These are phyloP conservation scores for Sitophilus oryzae DNA, from an alignment of 1,140 invertebrate genomes.

Conservation along the genomic window DNA sequence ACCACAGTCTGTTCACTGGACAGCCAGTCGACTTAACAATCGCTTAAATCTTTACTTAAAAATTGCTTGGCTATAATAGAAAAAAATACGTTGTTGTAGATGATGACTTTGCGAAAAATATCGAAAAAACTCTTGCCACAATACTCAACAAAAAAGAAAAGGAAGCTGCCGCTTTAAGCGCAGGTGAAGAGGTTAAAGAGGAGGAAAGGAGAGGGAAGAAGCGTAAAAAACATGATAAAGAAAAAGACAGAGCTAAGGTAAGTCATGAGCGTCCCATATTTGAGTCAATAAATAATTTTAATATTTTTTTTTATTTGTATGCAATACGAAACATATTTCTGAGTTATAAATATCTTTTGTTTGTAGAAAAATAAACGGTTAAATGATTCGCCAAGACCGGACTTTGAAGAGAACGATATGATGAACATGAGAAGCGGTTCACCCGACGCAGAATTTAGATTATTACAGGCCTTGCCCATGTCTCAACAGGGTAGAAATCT, in stretches of 20 bases:
- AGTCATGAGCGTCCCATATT: no score
- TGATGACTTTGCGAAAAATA: conserved; percentile 70
- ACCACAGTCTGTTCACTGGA: no score
- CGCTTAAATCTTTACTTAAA: no score
- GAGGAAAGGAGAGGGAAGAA: conserved; percentile 40
- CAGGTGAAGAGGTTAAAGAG: conserved; percentile 41
- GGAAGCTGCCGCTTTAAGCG: conserved; percentile 30
- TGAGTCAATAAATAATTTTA: no score
- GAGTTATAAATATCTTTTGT: conserved; percentile 5
- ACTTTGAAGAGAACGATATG: conserved; percentile 70
- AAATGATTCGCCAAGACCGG: conserved; percentile 43
- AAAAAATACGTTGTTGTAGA: conserved; percentile 47
- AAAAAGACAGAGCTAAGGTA: conserved; percentile 18
- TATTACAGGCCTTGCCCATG: neutral
- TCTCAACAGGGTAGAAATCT: conserved; percentile 5
- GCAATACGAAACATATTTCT: neutral
- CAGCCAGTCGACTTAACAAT: no score
- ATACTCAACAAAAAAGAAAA: conserved; percentile 50
- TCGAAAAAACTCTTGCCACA: conserved; percentile 68
- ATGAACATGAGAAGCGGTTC: conserved; percentile 69
- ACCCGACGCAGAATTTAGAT: conserved; percentile 39
- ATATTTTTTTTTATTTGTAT: no score
- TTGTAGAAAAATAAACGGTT: conserved; percentile 42
- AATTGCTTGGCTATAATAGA: no score
- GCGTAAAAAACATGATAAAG: conserved; percentile 23